These are phyloP conservation scores for Atherix ibis DNA, from an alignment of 2,888 invertebrate genomes.

Conservation along the genomic window DNA sequence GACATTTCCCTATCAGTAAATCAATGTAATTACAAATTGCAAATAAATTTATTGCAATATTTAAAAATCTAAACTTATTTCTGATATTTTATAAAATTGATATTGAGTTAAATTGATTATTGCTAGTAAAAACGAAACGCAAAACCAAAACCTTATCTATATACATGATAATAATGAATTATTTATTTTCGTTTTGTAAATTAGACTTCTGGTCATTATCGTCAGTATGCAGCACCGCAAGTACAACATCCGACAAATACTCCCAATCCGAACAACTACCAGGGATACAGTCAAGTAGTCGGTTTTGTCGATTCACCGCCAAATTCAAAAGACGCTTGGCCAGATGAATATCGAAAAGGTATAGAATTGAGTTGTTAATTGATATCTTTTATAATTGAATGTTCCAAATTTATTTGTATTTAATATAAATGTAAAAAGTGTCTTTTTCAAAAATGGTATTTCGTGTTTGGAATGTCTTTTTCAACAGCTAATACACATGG, in stretches of 20 bases:
- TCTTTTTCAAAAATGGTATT: background rate
- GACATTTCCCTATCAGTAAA: too few species aligned
- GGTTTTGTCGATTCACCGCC: conserved; percentile 33
- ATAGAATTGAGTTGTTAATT: too few species aligned
- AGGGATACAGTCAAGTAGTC: conserved; percentile 31
- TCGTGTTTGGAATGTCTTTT: background rate
- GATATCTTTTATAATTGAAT: background rate
- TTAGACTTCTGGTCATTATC: too few species aligned
- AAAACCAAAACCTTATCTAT: too few species aligned
- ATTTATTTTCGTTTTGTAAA: too few species aligned
- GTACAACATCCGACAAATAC: conserved; percentile 25
- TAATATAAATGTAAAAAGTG: background rate
- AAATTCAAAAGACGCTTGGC: conserved; percentile 33
- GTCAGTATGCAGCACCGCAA: conserved; percentile 25
- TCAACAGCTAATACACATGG: conserved; percentile 16
- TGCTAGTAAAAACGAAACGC: too few species aligned
- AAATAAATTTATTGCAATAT: too few species aligned
- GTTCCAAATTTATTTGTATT: background rate
- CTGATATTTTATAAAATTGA: too few species aligned
- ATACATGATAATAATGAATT: too few species aligned
- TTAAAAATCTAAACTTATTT: too few species aligned
- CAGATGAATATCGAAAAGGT: conserved; percentile 22
- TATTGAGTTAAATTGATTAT: too few species aligned
- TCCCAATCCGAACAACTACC: conserved; percentile 13
- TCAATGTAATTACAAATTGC: too few species aligned